phyloP scores from a whole-genome alignment of 1,140 invertebrate species.

The Temnothorax nylanderi region DNA sequence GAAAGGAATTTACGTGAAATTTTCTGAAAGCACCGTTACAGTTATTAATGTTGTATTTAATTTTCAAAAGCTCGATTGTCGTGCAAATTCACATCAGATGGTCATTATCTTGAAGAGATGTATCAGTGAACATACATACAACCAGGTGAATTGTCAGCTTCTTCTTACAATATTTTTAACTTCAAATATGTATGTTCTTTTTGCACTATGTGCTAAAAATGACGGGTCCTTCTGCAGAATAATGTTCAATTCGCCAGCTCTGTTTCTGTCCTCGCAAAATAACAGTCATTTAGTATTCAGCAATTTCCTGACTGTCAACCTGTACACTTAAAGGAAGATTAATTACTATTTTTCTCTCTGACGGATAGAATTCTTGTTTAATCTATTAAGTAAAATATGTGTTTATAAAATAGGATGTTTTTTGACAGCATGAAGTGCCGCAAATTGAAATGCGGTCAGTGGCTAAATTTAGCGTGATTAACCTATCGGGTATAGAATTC shows the following conservation, averaged over 20 bases:
- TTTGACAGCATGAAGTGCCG: neutral
- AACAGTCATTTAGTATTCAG: neutral
- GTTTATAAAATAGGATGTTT: neutral
- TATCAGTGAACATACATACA: neutral
- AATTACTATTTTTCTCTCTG: neutral
- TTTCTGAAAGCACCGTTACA: neutral
- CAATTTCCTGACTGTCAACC: neutral
- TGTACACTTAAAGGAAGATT: neutral
- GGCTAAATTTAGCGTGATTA: neutral
- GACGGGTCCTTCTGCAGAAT: neutral
- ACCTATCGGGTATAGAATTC: constrained; percentile 1
- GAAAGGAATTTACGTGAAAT: neutral
- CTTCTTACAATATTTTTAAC: neutral
- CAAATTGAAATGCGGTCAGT: neutral
- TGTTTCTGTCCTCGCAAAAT: neutral
- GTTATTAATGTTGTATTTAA: neutral
- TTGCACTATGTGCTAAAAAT: too few species aligned
- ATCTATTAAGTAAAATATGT: neutral
- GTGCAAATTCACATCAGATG: neutral
- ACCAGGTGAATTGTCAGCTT: neutral
- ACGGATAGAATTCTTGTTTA: neutral
- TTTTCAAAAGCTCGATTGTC: neutral
- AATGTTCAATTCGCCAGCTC: neutral
- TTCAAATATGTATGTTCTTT: neutral
- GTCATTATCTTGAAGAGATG: neutral